A percentile compares a stretch with the other conserved stretches of the same genome.
These are phyloP conservation scores for Panurus biarmicus DNA, from an alignment of 2,113 vertebrate species.

Conservation along the genomic window DNA sequence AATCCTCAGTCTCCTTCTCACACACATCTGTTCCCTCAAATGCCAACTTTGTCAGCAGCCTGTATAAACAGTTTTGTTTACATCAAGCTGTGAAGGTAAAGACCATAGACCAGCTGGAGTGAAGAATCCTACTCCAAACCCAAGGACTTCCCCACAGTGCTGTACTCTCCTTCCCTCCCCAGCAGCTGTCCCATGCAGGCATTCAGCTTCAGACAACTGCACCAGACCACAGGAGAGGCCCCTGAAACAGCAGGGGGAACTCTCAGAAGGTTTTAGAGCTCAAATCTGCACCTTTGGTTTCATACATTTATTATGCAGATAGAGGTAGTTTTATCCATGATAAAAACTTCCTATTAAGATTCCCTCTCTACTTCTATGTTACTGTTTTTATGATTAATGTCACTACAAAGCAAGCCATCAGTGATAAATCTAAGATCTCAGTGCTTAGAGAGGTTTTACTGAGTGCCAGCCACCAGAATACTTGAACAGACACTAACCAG, in stretches of 20 bases:
- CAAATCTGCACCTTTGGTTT: neutral
- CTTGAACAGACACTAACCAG: neutral
- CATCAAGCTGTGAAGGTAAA: conserved; percentile 31
- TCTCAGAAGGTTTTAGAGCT: neutral
- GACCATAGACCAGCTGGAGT: neutral
- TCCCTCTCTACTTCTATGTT: neutral
- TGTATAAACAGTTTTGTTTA: conserved; percentile 35
- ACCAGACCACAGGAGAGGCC: neutral
- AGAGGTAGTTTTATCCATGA: neutral
- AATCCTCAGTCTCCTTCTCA: neutral
- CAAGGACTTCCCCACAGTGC: neutral
- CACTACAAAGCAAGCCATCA: neutral
- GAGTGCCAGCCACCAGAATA: neutral
- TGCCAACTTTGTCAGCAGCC: neutral
- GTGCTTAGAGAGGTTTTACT: neutral
- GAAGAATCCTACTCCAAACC: neutral
- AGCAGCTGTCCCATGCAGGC: neutral
- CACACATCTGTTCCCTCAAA: conserved; percentile 14
- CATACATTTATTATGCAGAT: neutral
- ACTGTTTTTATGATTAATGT: neutral
- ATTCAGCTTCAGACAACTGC: neutral
- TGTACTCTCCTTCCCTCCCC: neutral
- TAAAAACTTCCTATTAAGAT: neutral
- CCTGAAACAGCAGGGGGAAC: neutral
- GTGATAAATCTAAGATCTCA: neutral